Evolutionary conservation across 2,113 vertebrate species (phyloP).

Genomic region (Pogonocichla stellata): DNA sequence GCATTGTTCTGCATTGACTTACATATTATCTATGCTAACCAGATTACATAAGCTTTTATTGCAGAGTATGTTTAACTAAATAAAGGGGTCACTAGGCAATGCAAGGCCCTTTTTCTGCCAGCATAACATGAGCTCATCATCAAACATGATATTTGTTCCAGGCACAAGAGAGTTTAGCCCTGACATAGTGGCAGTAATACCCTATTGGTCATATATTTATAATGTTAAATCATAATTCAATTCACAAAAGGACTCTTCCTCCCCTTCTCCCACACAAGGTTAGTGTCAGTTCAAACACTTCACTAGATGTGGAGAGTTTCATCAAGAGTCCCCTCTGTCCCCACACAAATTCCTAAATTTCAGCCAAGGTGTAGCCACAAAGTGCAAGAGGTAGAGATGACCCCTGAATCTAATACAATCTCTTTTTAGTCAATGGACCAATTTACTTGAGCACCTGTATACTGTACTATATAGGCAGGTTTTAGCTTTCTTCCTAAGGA

Average conservation of each 20-base stretch:
- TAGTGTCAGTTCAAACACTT: not conserved
- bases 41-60: not conserved
- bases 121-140: not conserved
- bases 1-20: not conserved
- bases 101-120: not conserved
- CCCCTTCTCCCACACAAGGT: not conserved
- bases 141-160: not conserved
- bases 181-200: not conserved
- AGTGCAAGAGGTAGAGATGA: not conserved
- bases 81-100: not conserved
- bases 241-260: not conserved
- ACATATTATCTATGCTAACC: not conserved
- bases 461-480: not conserved
- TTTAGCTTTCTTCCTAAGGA: not conserved
- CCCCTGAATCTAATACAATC: not conserved
- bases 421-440: not conserved
- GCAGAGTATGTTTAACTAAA: not conserved
- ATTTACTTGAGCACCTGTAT: not conserved
- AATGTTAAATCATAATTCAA: not conserved
- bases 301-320: not conserved
- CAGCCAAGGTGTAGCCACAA: not conserved
- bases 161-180: not conserved
- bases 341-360: not conserved
- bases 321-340: not conserved
- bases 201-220: not conserved